phyloP scores from a whole-genome alignment of 2,797 vertebrate species.

The Synaphobranchus kaupii region DNA sequence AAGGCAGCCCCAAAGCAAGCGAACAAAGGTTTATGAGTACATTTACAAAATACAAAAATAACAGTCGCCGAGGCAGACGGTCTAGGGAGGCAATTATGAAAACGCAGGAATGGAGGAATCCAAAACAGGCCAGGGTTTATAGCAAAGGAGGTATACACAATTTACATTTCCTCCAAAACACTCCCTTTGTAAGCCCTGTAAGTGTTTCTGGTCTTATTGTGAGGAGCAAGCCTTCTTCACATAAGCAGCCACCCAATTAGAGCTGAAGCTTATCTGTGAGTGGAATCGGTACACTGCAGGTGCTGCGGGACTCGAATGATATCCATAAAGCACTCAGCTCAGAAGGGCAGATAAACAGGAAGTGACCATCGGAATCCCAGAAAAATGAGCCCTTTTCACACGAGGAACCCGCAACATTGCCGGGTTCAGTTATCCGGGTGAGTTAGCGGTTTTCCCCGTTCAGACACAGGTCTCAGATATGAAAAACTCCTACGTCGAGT shows the following conservation, averaged over 20 bases:
- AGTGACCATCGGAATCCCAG: neutral
- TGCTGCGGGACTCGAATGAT: neutral
- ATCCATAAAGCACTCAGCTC: neutral
- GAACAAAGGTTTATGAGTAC: neutral
- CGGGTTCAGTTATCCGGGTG: too few species aligned
- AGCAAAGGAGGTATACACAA: neutral
- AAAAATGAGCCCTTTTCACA: neutral
- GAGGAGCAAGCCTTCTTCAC: neutral
- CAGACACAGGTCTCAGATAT: too few species aligned
- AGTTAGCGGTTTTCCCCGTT: too few species aligned
- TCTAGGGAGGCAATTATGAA: neutral
- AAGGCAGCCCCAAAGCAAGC: neutral
- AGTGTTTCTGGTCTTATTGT: constrained; percentile 9
- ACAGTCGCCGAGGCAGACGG: neutral
- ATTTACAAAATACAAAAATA: neutral
- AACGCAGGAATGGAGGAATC: neutral
- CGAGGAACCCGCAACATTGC: too few species aligned
- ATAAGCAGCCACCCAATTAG: neutral
- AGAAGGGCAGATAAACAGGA: neutral
- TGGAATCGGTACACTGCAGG: neutral
- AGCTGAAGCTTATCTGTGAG: neutral
- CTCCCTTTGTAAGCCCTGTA: constrained; percentile 1
- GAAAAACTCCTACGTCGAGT: too few species aligned
- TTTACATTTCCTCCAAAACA: neutral
- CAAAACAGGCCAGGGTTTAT: neutral